Percentiles rank a stretch among this genome's conserved stretches.
Conservation (phyloP, 1,140 invertebrate species). For the Bombus affinis region DNA sequence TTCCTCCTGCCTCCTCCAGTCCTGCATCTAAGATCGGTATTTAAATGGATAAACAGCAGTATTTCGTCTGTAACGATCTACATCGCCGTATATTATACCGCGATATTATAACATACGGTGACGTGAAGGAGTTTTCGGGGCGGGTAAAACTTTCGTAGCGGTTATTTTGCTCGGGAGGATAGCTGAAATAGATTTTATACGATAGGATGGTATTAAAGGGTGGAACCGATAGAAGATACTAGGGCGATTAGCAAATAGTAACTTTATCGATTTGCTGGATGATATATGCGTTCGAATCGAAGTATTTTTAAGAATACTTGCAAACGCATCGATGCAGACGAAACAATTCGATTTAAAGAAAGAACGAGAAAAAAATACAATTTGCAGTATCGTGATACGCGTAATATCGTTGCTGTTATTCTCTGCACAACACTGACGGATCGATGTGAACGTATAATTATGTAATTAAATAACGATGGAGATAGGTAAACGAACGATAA, state of each 20-base stretch:
- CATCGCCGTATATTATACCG: neutral
- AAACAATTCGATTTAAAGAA: no score
- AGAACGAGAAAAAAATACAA: no score
- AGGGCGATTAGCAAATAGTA: neutral
- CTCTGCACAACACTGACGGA: neutral
- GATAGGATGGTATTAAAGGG: neutral
- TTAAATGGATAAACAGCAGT: conserved; percentile 21
- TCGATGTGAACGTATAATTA: neutral
- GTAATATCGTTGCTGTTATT: no score
- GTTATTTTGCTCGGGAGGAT: neutral
- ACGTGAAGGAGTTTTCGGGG: neutral
- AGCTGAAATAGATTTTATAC: neutral
- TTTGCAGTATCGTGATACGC: no score
- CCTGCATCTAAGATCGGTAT: neutral
- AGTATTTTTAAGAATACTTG: no score
- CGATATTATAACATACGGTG: neutral
- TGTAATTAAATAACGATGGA: neutral
- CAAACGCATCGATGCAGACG: no score
- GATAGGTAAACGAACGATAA: no score
- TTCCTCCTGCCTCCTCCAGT: neutral
- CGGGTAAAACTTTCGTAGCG: neutral
- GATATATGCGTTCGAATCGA: neutral
- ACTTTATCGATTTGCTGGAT: neutral
- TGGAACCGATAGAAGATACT: neutral
- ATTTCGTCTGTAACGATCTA: neutral